Evolutionary conservation across 2,797 vertebrate genomes (phyloP).

Genomic region (Eulemur coronatus): DNA sequence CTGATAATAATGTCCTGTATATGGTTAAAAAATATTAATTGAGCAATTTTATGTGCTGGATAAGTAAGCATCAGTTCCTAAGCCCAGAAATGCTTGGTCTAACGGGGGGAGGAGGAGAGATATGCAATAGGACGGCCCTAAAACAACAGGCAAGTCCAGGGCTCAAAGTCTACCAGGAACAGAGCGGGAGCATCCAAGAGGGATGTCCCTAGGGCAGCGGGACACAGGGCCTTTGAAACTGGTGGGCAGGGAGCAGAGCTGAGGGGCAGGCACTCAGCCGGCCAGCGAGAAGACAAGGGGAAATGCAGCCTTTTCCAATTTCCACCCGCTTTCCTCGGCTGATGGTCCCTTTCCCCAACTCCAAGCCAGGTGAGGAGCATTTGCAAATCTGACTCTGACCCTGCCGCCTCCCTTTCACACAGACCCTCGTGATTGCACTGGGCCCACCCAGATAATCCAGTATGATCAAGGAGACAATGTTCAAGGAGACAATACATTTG

Average conservation of each 20-base stretch:
- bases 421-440: not conserved
- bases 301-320: not conserved
- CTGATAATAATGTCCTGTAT: not conserved
- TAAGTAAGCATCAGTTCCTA: not conserved
- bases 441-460: not conserved
- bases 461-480: not conserved
- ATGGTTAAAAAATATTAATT: not conserved
- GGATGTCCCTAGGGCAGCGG: not conserved
- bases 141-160: not conserved
- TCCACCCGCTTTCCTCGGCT: not conserved
- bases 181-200: not conserved
- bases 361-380: not conserved
- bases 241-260: not conserved
- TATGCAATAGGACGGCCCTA: not conserved
- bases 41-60: not conserved
- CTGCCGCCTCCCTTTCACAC: not conserved
- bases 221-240: not conserved
- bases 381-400: not conserved
- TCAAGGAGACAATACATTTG: not conserved
- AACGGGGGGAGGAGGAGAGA: not conserved
- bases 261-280: not conserved
- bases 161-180: not conserved
- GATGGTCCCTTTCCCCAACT: not conserved
- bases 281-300: not conserved
- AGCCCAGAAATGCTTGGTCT: not conserved